Percentiles rank a stretch among this genome's conserved stretches.
Conservation (phyloP, 2,113 vertebrate genomes). For the Grammomys surdaster region DNA sequence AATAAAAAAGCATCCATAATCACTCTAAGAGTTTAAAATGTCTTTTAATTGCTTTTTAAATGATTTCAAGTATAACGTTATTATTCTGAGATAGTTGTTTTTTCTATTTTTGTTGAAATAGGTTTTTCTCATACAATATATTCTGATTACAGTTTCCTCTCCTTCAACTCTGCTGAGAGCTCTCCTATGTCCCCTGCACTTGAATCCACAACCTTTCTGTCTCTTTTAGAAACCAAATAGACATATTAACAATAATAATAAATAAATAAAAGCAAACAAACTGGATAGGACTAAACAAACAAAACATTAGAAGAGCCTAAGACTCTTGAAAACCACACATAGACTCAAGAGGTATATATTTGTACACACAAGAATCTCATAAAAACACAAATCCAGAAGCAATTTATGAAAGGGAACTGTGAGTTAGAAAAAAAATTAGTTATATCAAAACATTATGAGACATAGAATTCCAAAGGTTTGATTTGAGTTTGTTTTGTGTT, state of each 20-base stretch:
- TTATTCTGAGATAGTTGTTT: background rate
- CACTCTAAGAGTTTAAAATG: background rate
- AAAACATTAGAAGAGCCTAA: background rate
- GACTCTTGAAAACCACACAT: background rate
- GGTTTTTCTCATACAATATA: background rate
- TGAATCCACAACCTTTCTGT: background rate
- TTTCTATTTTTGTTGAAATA: background rate
- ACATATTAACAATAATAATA: background rate
- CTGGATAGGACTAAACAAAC: background rate
- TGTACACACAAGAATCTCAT: background rate
- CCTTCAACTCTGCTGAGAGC: background rate
- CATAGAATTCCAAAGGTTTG: background rate
- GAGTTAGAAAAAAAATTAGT: background rate
- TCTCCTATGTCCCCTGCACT: background rate
- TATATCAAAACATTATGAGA: background rate
- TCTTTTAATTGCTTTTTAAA: background rate
- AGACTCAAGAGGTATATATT: background rate
- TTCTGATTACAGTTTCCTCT: background rate
- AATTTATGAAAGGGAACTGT: background rate
- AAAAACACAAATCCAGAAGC: background rate
- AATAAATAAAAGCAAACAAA: background rate
- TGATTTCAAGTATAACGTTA: background rate
- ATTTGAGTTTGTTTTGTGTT: background rate
- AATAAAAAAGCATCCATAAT: slow-evolving; percentile 32
- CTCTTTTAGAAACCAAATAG: background rate